A percentile compares a stretch with the other conserved stretches of the same genome.
Evolutionary conservation across 30 jellyfish, hydroid and myxozoan genomes (phyloP).

Genomic region (Nemopilema nomurai): DNA sequence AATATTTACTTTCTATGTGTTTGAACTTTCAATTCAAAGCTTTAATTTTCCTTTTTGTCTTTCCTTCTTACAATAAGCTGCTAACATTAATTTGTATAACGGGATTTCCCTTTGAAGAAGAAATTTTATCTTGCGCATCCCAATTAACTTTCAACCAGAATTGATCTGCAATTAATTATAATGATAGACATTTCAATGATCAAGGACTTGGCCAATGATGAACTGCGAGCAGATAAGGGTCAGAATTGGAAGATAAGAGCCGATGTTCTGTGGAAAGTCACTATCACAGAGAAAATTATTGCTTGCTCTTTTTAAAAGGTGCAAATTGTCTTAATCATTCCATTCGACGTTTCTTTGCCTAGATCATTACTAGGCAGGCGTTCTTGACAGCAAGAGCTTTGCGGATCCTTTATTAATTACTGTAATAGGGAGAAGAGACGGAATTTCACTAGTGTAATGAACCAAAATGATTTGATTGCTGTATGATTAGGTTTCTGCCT

Average conservation of each 20-base stretch:
- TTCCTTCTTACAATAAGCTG: neutral
- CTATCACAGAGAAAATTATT: neutral
- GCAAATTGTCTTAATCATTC: neutral
- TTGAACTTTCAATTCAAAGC: neutral
- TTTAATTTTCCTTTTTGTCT: neutral
- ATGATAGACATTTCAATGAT: neutral
- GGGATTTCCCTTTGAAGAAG: neutral
- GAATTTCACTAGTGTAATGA: too few species aligned
- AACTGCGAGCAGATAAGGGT: neutral
- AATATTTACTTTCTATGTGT: neutral
- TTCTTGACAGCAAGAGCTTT: too few species aligned
- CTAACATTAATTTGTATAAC: neutral
- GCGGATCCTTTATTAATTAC: too few species aligned
- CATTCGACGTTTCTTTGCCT: too few species aligned
- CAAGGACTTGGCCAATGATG: neutral
- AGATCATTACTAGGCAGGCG: too few species aligned
- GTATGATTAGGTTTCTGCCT: too few species aligned
- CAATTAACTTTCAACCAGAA: neutral
- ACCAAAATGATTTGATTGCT: too few species aligned
- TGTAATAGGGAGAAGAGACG: too few species aligned
- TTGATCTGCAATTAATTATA: neutral
- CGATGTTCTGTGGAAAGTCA: neutral
- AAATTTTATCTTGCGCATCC: neutral
- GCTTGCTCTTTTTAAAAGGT: neutral
- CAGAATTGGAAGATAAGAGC: neutral